Evolutionary conservation across 2,888 invertebrate species (phyloP), one percentile per base, ranked within the genome.

Genomic region (Theodoxus fluviatilis): DNA sequence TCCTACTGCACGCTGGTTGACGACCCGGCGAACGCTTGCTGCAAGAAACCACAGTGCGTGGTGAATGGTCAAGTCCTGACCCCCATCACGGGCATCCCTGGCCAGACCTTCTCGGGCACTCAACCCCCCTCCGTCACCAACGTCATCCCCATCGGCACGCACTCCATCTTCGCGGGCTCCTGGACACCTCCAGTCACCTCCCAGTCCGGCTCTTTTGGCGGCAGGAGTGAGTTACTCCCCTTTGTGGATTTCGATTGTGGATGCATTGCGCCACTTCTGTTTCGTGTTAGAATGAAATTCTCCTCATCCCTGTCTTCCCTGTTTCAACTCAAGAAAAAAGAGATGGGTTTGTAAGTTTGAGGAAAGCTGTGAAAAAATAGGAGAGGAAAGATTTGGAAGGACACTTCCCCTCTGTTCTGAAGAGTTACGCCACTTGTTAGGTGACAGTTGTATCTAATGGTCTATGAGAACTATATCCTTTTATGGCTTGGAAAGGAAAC

Each of bases 91-190:
- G 74, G 75, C 57, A 70, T 67, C 33, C 61, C 52, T 18, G 67
- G 71, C 31, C 75, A 76, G 1, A 79, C 79, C 3, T 73, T 70
- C 38, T 75, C 75, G 9, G 75, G 77, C 9, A 74, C 76, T 9
- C 74, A 77, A 40, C 71, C 76, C 37, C 76, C 81, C 1, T 71
- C 66, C 37, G 73, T 77, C 63, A 71, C 73, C 40, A 79, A 81
- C 71, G 73, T 80, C 33, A 71, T 81, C 28, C 81, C 81, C 2
- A 71, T 81, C 9, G 81, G 81, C 47, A 78, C 80, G 37, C 81
- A 81, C 63, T 74, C 74, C 18, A 71, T 76, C 40, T 74, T 81
- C 74, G 73, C 78, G 6, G 81, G 81, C 31, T 75, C 75, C 37
- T 74, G 66, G 12, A 38, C 65, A 33, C 35, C 66, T 9, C 31